Evolutionary conservation across 2,888 invertebrate species (phyloP), one percentile per base, ranked within the genome.

Genomic region (Thumatha senex): DNA sequence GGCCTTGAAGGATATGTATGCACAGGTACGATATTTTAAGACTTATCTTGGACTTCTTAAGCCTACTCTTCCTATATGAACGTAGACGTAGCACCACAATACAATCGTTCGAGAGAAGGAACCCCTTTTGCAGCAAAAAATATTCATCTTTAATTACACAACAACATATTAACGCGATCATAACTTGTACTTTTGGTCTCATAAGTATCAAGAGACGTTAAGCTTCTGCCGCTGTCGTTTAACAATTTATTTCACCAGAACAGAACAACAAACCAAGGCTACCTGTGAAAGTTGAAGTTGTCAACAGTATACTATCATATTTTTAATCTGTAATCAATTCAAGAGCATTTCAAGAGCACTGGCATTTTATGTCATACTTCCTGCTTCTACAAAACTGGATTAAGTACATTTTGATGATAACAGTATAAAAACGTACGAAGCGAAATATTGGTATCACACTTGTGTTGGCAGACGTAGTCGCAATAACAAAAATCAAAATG

Each of bases 401-500:
- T 60, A n/a, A n/a, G n/a, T n/a, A 57, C 44, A 14, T 56, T 55
- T 66, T 56, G 52, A 61, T 56, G 55, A 67, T 84, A 35, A 12
- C 34, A 43, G 10, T 43, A 81, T 84, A 84, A 71, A 82, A 76
- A 75, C 72, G 55, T 54, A 57, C 40, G 18, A 31, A 2, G 40
- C 34, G 29, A 36, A 54, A 46, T 48, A 36, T 41, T 41, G 24
- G 48, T 56, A 79, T 79, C 82, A 84, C 58, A 76, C 56, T 59
- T 62, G 61, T 66, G 71, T 61, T 69, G 72, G 61, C 64, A 68
- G 70, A 76, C 81, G 82, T 78, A 83, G 83, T 80, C 76, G 72
- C 78, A 74, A 69, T 68, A 69, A 49, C 45, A 40, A 14, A 39
- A 44, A 58, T 60, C 71, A 84, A 80, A 71, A 86, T 86, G 86